phyloP scores from a whole-genome alignment of 2,888 invertebrate genomes.

The Caradrina kadenii region DNA sequence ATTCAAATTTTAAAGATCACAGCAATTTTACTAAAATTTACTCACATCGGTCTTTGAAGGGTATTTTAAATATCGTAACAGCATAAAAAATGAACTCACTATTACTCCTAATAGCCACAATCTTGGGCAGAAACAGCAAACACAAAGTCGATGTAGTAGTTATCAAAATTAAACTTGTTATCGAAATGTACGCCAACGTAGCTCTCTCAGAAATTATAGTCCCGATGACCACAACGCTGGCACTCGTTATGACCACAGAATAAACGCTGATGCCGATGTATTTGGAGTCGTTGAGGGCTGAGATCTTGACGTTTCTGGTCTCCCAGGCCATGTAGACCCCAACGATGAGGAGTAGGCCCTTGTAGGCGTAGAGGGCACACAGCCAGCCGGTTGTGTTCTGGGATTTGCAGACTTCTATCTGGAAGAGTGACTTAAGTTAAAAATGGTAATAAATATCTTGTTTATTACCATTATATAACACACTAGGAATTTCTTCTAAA shows the following conservation, averaged over 20 bases:
- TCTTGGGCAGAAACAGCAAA: slow-evolving; percentile 96
- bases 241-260: slow-evolving; percentile 96
- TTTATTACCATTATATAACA: too few species aligned
- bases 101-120: slow-evolving; percentile 93
- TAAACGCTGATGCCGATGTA: slow-evolving; percentile 98
- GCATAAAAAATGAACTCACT: slow-evolving; percentile 79
- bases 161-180: slow-evolving; percentile 95
- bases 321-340: slow-evolving; percentile 99
- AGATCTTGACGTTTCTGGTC: slow-evolving; percentile 97
- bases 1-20: too few species aligned
- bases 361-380: slow-evolving; percentile 97
- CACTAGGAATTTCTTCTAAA: too few species aligned
- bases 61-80: too few species aligned
- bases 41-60: too few species aligned
- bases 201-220: slow-evolving; percentile 96
- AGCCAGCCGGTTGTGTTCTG: slow-evolving; percentile 97
- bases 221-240: slow-evolving; percentile 96
- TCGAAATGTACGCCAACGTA: slow-evolving; percentile 95
- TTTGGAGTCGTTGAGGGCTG: slow-evolving; percentile 97
- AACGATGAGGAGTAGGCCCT: slow-evolving; percentile 96
- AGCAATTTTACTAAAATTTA: too few species aligned
- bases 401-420: slow-evolving; percentile 97
- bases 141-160: slow-evolving; percentile 97
- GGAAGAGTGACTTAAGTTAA: slow-evolving; percentile 70
- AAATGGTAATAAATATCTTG: too few species aligned